Evolutionary conservation across 2,888 invertebrate genomes (phyloP).

Genomic region (Drosophila phalerata): DNA sequence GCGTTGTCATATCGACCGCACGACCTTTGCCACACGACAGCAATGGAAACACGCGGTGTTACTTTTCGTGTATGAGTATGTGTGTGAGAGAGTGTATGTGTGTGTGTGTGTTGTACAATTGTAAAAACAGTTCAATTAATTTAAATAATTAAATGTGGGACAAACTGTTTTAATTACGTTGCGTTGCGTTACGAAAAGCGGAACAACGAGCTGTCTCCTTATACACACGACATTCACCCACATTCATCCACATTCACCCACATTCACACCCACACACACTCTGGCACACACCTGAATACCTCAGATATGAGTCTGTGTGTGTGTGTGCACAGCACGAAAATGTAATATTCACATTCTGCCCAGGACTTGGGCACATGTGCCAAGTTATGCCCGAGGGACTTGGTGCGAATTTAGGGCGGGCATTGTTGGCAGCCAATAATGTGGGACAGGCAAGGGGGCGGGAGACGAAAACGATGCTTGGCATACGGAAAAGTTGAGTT

Average conservation of each 20-base stretch:
- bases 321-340: constrained; percentile 29
- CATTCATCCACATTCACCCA: not conserved
- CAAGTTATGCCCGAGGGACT: constrained; percentile 47
- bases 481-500: not conserved
- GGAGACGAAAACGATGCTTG: not conserved
- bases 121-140: constrained; percentile 80
- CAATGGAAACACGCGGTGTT: no score
- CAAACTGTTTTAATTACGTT: constrained; percentile 78
- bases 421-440: constrained; percentile 55
- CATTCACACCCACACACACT: constrained; percentile 12
- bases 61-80: not conserved
- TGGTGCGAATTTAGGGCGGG: constrained; percentile 52
- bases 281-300: constrained; percentile 14
- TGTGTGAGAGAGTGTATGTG: constrained; percentile 2
- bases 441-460: constrained; percentile 9
- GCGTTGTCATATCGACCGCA: constrained; percentile 80
- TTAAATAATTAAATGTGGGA: constrained; percentile 78
- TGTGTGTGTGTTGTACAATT: constrained; percentile 46
- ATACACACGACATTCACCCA: constrained; percentile 1
- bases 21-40: constrained; percentile 59
- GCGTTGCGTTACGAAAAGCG: constrained; percentile 47
- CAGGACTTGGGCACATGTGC: constrained; percentile 37
- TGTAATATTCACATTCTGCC: constrained; percentile 56
- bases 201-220: constrained; percentile 7
- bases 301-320: constrained; percentile 26